Conservation (phyloP, 1,140 invertebrate genomes). For the Drosophila persimilis region DNA sequence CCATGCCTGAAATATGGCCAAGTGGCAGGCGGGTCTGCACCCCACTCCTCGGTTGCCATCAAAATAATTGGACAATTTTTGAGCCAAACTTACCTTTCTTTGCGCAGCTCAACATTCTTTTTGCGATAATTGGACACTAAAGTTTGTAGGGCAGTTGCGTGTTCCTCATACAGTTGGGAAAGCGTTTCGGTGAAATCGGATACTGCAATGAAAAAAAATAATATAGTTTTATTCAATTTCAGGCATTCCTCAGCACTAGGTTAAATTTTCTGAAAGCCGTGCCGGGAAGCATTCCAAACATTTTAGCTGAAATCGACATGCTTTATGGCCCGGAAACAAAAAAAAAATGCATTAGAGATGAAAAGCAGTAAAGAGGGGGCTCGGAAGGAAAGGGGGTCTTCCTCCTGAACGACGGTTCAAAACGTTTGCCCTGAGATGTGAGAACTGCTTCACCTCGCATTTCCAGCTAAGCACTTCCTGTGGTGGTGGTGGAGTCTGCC, state of each 20-base stretch:
- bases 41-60: not conserved
- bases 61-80: not conserved
- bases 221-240: not conserved
- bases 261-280: too few relatives aligned
- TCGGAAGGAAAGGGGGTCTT: not conserved
- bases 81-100: constrained; percentile 89
- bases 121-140: constrained; percentile 94
- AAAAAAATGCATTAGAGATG: constrained; percentile 10
- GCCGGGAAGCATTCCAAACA: not conserved
- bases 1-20: constrained; percentile 94
- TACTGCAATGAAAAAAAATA: constrained; percentile 87
- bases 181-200: constrained; percentile 97
- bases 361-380: not conserved
- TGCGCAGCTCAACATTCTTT: constrained; percentile 92
- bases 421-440: too few relatives aligned
- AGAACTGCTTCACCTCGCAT: too few relatives aligned
- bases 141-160: constrained; percentile 94
- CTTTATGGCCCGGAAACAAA: not conserved
- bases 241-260: not conserved
- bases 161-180: constrained; percentile 94
- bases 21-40: constrained; percentile 89
- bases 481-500: not conserved
- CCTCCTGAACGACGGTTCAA: not conserved
- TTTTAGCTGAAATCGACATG: too few relatives aligned
- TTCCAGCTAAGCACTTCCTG: too few relatives aligned